These are phyloP conservation scores for Ceratoteleas bidentatus DNA, from an alignment of 1,140 invertebrate genomes.

Conservation along the genomic window DNA sequence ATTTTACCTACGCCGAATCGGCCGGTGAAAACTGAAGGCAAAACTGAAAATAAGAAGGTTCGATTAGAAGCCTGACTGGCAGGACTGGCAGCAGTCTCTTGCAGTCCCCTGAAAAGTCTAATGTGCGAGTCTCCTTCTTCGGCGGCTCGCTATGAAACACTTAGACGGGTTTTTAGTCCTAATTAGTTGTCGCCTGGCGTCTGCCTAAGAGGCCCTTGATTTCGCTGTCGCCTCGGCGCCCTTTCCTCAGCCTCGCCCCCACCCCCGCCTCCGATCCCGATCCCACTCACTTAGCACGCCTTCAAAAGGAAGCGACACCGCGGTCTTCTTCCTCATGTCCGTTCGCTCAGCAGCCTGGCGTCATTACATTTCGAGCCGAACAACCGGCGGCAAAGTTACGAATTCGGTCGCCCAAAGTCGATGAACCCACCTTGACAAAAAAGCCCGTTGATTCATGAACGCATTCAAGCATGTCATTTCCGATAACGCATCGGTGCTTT, in stretches of 20 bases:
- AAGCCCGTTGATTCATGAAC: constrained; percentile 37
- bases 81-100: constrained; percentile 66
- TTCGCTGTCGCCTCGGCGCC: constrained; percentile 62
- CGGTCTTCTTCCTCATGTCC: constrained; percentile 57
- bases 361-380: constrained; percentile 61
- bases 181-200: constrained; percentile 80
- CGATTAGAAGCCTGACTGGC: constrained; percentile 28
- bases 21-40: neutral
- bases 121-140: constrained; percentile 55
- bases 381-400: constrained; percentile 46
- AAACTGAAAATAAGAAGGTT: constrained; percentile 5
- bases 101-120: constrained; percentile 61
- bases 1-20: no score
- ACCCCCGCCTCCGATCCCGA: constrained; percentile 30
- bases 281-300: constrained; percentile 48
- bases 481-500: constrained; percentile 45
- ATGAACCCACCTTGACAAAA: constrained; percentile 42
- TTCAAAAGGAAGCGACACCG: constrained; percentile 65
- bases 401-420: constrained; percentile 44
- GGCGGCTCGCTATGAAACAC: constrained; percentile 72
- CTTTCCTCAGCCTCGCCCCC: constrained; percentile 26
- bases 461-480: constrained; percentile 48
- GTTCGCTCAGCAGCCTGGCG: constrained; percentile 37
- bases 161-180: constrained; percentile 79
- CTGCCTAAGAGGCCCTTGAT: constrained; percentile 69